These are phyloP conservation scores for Xiphophorus maculatus DNA, from an alignment of 2,113 vertebrate genomes.

Conservation along the genomic window DNA sequence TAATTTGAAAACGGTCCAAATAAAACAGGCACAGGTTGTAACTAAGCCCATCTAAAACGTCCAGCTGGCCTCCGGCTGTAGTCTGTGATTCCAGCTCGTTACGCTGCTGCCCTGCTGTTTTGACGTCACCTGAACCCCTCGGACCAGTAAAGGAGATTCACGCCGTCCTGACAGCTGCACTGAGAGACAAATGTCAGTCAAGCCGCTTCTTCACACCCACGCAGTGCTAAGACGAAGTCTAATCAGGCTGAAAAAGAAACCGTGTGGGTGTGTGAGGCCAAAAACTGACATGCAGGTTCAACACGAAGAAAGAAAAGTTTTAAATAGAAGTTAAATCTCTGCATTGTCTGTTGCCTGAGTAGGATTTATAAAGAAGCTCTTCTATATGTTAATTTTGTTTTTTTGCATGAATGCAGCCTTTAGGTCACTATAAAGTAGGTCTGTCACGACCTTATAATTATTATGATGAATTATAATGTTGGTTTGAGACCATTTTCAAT, in stretches of 20 bases:
- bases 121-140: background rate
- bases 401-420: background rate
- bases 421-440: background rate
- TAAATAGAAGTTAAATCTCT: background rate
- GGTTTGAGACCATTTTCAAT: too few species aligned
- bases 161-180: constrained; percentile 5
- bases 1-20: background rate
- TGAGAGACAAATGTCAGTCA: constrained; percentile 2
- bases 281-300: background rate
- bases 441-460: too few species aligned
- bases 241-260: background rate
- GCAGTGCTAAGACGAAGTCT: background rate
- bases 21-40: background rate
- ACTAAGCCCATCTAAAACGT: background rate
- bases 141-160: background rate
- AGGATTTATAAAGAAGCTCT: background rate
- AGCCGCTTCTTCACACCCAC: background rate
- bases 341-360: background rate
- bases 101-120: background rate
- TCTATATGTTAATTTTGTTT: background rate
- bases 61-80: background rate
- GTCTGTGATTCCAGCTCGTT: constrained; percentile 6
- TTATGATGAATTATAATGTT: too few species aligned
- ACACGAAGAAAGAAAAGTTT: background rate
- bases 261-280: background rate